Evolutionary conservation across 37 sponge, comb jelly and placozoan genomes (phyloP), one percentile per base, ranked within the genome.

Genomic region (Haliclona indistincta): DNA sequence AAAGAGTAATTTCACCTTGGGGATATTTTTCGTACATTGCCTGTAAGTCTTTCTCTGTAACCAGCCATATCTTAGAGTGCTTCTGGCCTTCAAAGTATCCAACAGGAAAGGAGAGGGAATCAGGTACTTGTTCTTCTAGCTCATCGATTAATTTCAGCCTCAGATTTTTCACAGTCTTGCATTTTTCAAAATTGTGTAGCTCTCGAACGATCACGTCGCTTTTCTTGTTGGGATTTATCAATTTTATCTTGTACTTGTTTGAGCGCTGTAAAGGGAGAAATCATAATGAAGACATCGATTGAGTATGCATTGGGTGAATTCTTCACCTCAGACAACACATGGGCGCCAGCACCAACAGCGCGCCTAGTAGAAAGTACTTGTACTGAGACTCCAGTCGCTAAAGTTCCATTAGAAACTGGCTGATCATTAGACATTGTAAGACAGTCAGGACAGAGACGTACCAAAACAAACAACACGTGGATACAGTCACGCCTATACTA

Each of bases 81-180:
- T 79, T 43, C 38, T 56, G 60, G 29, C 80, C 80, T 60, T 79
- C 70, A 38, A 60, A 79, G 33, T 79, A 79, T 13, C 80, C 80
- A 26, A 79, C 80, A 65, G 36, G 38, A 56, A 79, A 79, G 42
- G 22, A 26, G 3, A 70, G 20, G 33, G 70, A 39, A 23, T 58
- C 47, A 6, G 80, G 80, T 19, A 79, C 80, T 29, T 43, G 62
- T 1, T 79, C 80, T 43, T 53, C 22, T 42, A 79, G 68, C n/a
- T 70, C 71, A 55, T 75, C 76, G 60, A 62, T 62, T 62, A 75
- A 42, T 29, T 75, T 77, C 3, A 65, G n/a, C 8, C 70, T 55
- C 32, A 78, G 42, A 54, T 56, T 68, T 20, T 26, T 26, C 13
- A 58, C 44, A 10, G 79, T 67, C 32, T n/a, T 19, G 15, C 8